phyloP scores from a whole-genome alignment of 2,797 vertebrate species.

The Psittacula derbiana region DNA sequence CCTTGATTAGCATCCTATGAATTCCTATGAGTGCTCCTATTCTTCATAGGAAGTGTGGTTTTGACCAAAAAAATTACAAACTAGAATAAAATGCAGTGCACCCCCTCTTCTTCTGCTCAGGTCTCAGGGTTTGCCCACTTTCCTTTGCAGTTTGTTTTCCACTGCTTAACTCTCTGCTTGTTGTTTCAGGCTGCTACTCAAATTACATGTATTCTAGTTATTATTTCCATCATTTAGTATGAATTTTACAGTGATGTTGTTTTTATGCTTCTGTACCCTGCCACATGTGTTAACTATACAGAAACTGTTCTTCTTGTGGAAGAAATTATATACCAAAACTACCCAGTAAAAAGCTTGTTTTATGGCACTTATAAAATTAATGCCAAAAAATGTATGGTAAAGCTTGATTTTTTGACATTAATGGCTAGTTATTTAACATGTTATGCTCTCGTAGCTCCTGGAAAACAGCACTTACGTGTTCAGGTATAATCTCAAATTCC shows the following conservation, averaged over 20 bases:
- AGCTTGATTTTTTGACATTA: slow-evolving; percentile 59
- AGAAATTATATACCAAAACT: slow-evolving; percentile 67
- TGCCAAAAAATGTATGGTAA: slow-evolving; percentile 58
- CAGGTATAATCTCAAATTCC: slow-evolving; percentile 4
- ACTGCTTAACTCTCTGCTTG: neutral
- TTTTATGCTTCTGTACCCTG: slow-evolving; percentile 70
- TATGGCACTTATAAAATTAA: slow-evolving; percentile 64
- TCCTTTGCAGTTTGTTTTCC: slow-evolving; percentile 5
- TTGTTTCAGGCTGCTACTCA: slow-evolving; percentile 67
- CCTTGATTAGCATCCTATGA: neutral
- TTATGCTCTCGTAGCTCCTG: neutral
- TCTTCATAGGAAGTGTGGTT: neutral
- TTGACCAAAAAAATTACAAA: neutral
- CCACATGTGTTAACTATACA: slow-evolving; percentile 59
- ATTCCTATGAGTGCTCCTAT: neutral
- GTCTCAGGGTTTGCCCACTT: neutral
- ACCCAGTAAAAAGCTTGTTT: slow-evolving; percentile 40
- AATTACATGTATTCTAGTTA: slow-evolving; percentile 66
- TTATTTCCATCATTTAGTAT: slow-evolving; percentile 76
- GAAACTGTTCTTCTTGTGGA: slow-evolving; percentile 62
- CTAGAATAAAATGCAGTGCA: neutral
- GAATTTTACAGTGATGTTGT: slow-evolving; percentile 70
- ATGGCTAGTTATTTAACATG: slow-evolving; percentile 52
- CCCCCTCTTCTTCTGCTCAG: neutral
- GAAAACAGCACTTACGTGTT: slow-evolving; percentile 24